Evolutionary conservation across 2,113 vertebrate genomes (phyloP).

Genomic region (Bubalus kerabau): DNA sequence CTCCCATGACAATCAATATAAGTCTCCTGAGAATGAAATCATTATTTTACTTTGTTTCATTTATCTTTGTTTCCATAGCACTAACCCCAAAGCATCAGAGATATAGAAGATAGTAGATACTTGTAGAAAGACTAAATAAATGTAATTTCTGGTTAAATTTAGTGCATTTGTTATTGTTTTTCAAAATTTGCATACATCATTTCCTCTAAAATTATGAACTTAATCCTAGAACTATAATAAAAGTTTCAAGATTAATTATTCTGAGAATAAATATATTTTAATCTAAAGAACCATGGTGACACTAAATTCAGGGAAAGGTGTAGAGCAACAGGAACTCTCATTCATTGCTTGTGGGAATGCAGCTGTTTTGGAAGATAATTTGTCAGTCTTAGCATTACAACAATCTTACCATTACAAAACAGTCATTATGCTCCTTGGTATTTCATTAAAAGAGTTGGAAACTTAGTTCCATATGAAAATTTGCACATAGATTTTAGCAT

Average conservation of each 20-base stretch:
- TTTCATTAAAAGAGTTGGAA: not conserved
- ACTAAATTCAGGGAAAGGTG: not conserved
- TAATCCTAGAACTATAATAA: not conserved
- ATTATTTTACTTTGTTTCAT: not conserved
- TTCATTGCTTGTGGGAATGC: not conserved
- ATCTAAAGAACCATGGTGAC: not conserved
- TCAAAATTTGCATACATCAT: not conserved
- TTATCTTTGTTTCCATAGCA: not conserved
- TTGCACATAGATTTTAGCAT: not conserved
- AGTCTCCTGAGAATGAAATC: not conserved
- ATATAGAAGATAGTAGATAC: not conserved
- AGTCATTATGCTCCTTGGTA: not conserved
- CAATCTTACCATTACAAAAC: not conserved
- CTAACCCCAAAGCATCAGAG: not conserved
- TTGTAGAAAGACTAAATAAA: not conserved
- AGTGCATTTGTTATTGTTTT: not conserved
- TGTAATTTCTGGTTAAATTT: not conserved
- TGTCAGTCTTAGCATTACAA: not conserved
- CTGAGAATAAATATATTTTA: not conserved
- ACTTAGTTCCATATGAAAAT: not conserved
- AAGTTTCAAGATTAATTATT: not conserved
- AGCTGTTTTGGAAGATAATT: not conserved
- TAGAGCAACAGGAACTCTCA: not conserved
- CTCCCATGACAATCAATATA: not conserved
- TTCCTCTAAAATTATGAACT: not conserved